Percentiles rank a stretch among this genome's conserved stretches.
Conservation (phyloP, 2,888 invertebrate genomes). For the Aphodius sticticus region DNA sequence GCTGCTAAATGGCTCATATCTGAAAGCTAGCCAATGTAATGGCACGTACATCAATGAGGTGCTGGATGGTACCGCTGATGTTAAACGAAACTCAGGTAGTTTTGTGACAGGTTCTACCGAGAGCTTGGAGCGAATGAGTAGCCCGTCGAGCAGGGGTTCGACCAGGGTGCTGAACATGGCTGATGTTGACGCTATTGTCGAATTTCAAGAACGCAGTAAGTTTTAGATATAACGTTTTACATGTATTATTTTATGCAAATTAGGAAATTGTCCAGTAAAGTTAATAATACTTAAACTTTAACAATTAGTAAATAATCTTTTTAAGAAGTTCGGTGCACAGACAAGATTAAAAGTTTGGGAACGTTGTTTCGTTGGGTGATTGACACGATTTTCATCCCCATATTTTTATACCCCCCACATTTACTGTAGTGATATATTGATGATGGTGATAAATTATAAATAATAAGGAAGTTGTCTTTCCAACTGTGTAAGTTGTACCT, state of each 20-base stretch:
- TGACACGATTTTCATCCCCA: too few relatives aligned
- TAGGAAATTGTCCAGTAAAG: conserved; percentile 14
- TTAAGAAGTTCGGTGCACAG: too few relatives aligned
- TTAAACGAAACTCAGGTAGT: conserved; percentile 42
- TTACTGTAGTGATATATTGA: too few relatives aligned
- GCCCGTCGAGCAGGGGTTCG: conserved; percentile 55
- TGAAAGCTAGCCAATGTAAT: conserved; percentile 37
- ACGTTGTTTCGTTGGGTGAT: too few relatives aligned
- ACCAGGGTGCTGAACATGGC: conserved; percentile 56
- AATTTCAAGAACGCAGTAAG: conserved; percentile 57
- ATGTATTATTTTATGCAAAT: not conserved
- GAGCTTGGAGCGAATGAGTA: conserved; percentile 58
- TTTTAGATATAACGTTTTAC: conserved; percentile 24
- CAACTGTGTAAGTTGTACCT: too few relatives aligned
- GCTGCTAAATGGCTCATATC: conserved; percentile 37
- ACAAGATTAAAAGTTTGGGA: too few relatives aligned
- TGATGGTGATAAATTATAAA: too few relatives aligned
- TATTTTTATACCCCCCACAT: too few relatives aligned
- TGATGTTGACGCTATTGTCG: conserved; percentile 57
- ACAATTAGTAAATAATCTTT: not conserved
- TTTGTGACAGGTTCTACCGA: conserved; percentile 56
- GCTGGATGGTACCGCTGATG: conserved; percentile 29
- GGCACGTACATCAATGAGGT: conserved; percentile 28
- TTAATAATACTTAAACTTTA: not conserved
- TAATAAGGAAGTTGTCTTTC: too few relatives aligned